Percentiles rank a stretch among this genome's conserved stretches.
Conservation (phyloP, 2,797 vertebrate species). For the Melanotaenia trifasciata region DNA sequence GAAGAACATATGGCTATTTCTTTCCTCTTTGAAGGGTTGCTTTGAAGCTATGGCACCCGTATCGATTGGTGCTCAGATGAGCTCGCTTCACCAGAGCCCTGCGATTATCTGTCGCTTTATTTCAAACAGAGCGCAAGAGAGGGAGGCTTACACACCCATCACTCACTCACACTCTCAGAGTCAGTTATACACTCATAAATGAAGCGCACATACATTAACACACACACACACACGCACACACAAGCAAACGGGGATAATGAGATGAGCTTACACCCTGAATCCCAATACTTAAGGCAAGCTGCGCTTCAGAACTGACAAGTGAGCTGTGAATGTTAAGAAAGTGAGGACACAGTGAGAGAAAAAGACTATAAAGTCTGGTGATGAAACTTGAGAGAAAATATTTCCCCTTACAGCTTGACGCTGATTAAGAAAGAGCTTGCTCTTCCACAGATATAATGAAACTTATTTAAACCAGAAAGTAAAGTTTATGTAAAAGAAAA, state of each 20-base stretch:
- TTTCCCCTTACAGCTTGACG: conserved; percentile 37
- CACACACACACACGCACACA: conserved; percentile 20
- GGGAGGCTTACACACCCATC: conserved; percentile 78
- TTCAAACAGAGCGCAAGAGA: conserved; percentile 77
- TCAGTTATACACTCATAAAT: conserved; percentile 63
- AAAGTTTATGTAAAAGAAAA: not conserved
- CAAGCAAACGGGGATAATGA: conserved; percentile 76
- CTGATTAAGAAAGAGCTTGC: conserved; percentile 35
- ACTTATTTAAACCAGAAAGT: conserved; percentile 22
- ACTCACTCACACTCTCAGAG: conserved; percentile 76
- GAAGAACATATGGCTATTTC: conserved; percentile 79
- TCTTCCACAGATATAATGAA: conserved; percentile 25
- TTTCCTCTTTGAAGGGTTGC: conserved; percentile 78
- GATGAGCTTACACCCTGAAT: conserved; percentile 74
- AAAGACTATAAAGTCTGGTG: conserved; percentile 71
- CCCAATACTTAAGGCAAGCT: conserved; percentile 77
- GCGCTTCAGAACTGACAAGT: conserved; percentile 76
- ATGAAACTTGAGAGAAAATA: conserved; percentile 76
- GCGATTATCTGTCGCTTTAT: conserved; percentile 83
- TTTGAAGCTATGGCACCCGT: conserved; percentile 80
- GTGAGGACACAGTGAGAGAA: conserved; percentile 65
- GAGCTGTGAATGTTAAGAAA: conserved; percentile 72
- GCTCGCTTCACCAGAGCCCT: conserved; percentile 79
- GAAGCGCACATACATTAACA: conserved; percentile 27
- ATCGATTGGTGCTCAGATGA: conserved; percentile 83